A percentile compares a stretch with the other conserved stretches of the same genome.
These are phyloP conservation scores for Podarcis siculus DNA, from an alignment of 2,797 vertebrate species.

Conservation along the genomic window DNA sequence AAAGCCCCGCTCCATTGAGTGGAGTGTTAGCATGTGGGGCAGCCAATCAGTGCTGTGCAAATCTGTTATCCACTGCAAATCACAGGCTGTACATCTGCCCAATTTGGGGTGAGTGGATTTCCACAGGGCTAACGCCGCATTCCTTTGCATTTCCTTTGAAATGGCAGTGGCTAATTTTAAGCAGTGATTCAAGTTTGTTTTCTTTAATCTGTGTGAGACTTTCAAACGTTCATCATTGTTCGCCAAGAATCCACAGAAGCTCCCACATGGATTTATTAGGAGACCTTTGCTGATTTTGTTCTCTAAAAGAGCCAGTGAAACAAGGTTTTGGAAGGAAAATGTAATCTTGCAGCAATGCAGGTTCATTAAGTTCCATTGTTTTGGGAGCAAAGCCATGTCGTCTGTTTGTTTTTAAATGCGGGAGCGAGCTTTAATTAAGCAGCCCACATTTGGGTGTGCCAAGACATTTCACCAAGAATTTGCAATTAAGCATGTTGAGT, in stretches of 20 bases:
- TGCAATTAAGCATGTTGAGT: constrained; percentile 34
- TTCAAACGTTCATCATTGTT: not conserved
- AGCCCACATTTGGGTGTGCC: constrained; percentile 10
- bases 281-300: constrained; percentile 29
- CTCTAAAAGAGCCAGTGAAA: constrained; percentile 39
- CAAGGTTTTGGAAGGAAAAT: constrained; percentile 42
- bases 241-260: not conserved
- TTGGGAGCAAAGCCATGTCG: constrained; percentile 54
- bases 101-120: not conserved
- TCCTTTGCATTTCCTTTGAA: too few relatives aligned
- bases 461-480: not conserved
- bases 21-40: not conserved
- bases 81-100: not conserved
- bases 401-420: constrained; percentile 53
- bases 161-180: not conserved
- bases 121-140: not conserved
- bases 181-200: not conserved
- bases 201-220: not conserved
- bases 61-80: not conserved
- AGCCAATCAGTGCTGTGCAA: not conserved
- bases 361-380: constrained; percentile 46
- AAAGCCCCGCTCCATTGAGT: too few relatives aligned
- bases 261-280: not conserved
- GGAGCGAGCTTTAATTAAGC: constrained; percentile 64
- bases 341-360: not conserved